Conservation (phyloP, 2,888 invertebrate species). For the Coelopa pilipes region DNA sequence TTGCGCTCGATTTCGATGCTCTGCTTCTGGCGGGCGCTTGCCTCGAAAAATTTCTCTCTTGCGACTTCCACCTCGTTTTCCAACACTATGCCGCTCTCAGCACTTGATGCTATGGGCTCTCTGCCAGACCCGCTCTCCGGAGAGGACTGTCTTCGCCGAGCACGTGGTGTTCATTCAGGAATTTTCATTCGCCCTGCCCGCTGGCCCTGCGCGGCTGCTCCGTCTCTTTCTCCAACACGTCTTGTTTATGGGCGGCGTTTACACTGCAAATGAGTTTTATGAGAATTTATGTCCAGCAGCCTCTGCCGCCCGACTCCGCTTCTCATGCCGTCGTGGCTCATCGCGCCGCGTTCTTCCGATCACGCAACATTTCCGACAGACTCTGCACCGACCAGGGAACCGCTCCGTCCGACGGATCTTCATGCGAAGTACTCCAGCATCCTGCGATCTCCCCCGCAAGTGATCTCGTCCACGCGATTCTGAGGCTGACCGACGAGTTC, state of each 20-base stretch:
- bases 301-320: background rate
- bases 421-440: background rate
- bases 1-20: too few species aligned
- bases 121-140: background rate
- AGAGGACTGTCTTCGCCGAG: slow-evolving; percentile 10
- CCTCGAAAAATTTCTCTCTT: too few species aligned
- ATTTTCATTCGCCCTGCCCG: slow-evolving; percentile 6
- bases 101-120: background rate
- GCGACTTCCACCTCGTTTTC: background rate
- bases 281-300: slow-evolving; percentile 39
- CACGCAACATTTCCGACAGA: too few species aligned
- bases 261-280: slow-evolving; percentile 47
- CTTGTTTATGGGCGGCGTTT: slow-evolving; percentile 61
- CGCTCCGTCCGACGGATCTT: too few species aligned
- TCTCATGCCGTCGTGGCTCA: background rate
- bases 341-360: background rate
- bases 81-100: slow-evolving; percentile 12
- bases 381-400: too few species aligned
- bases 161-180: slow-evolving; percentile 52
- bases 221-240: background rate
- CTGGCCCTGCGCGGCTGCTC: background rate
- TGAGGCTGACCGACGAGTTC: too few species aligned
- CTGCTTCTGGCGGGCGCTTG: too few species aligned
- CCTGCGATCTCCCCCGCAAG: background rate
- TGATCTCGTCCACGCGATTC: too few species aligned